These are phyloP conservation scores for Phenacoccus solenopsis DNA, from an alignment of 1,140 invertebrate species.

Conservation along the genomic window DNA sequence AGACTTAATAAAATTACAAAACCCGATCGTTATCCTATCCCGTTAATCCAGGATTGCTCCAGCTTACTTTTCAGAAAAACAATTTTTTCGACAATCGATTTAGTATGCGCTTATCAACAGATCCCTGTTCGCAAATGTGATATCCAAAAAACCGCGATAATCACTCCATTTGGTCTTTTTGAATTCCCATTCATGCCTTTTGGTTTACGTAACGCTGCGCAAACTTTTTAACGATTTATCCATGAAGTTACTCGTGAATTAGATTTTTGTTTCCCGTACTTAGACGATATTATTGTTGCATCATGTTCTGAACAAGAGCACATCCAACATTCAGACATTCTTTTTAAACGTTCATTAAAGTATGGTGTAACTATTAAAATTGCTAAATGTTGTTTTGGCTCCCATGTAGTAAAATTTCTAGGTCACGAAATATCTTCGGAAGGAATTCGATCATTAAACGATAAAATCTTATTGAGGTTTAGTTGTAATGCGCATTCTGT, in stretches of 20 bases:
- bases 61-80: conserved; percentile 30
- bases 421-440: conserved; percentile 29
- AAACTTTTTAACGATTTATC: conserved; percentile 40
- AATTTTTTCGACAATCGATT: conserved; percentile 37
- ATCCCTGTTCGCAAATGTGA: conserved; percentile 31
- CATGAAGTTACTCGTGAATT: conserved; percentile 32
- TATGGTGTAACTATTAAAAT: conserved; percentile 30
- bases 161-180: conserved; percentile 20
- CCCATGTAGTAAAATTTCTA: conserved; percentile 27
- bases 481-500: too few species aligned
- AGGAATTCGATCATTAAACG: conserved; percentile 27
- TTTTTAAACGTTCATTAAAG: conserved; percentile 27
- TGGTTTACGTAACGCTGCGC: conserved; percentile 33
- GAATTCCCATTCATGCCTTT: conserved; percentile 28
- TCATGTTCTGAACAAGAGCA: conserved; percentile 28
- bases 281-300: conserved; percentile 33
- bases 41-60: conserved; percentile 30
- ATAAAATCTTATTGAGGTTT: too few species aligned
- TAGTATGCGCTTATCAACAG: conserved; percentile 37
- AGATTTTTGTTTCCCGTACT: conserved; percentile 30
- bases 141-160: conserved; percentile 32
- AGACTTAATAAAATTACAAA: conserved; percentile 32
- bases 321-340: background rate
- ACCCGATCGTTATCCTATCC: conserved; percentile 33
- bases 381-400: conserved; percentile 29